Conservation (phyloP, 1,140 invertebrate genomes). For the Asobara japonica region DNA sequence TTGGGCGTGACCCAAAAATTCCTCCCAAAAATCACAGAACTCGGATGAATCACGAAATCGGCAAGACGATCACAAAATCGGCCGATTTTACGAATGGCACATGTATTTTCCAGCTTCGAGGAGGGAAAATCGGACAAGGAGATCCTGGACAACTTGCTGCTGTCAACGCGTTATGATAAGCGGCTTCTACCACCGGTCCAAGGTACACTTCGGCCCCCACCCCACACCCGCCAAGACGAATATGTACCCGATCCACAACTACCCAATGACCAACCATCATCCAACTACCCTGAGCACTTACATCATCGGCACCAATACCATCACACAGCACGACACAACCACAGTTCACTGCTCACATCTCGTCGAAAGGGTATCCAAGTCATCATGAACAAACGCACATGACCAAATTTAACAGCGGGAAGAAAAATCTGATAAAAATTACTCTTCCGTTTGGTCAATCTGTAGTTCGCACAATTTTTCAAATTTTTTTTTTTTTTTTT, state of each 20-base stretch:
- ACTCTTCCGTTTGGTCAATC: too few species aligned
- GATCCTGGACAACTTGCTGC: conserved; percentile 84
- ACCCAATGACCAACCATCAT: conserved; percentile 52
- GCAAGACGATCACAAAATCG: background rate
- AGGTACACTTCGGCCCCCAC: conserved; percentile 72
- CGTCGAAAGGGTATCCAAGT: conserved; percentile 58
- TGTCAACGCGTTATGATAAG: conserved; percentile 86
- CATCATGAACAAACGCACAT: background rate
- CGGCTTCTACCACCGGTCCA: conserved; percentile 85
- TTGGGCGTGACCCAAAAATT: too few species aligned
- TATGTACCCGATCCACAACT: conserved; percentile 50
- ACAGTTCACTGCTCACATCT: conserved; percentile 64
- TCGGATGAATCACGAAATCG: too few species aligned
- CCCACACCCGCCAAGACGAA: conserved; percentile 62
- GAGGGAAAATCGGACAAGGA: conserved; percentile 90
- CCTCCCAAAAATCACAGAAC: too few species aligned
- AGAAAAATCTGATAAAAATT: too few species aligned
- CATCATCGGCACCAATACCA: conserved; percentile 60
- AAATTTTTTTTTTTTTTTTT: too few species aligned
- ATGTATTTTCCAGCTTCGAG: conserved; percentile 76
- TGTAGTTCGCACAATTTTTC: too few species aligned
- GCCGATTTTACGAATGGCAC: conserved; percentile 17
- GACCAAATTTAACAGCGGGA: background rate
- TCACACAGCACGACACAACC: conserved; percentile 62
- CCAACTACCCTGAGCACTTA: conserved; percentile 60